Conservation (phyloP, 2,888 invertebrate species). For the Brachypalpus laphriformis region DNA sequence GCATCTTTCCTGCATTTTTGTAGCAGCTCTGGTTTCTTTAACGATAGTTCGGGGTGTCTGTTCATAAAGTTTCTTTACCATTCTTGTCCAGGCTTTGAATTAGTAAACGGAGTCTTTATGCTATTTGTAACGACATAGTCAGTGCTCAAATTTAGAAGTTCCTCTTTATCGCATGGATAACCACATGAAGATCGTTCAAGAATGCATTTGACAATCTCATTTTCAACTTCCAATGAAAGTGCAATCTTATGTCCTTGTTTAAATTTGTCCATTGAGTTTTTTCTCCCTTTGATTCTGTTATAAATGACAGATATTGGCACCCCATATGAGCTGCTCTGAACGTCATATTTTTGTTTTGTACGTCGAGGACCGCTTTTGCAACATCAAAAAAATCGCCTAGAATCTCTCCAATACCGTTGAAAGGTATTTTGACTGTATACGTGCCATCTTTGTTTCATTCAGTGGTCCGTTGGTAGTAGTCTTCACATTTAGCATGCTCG, state of each 20-base stretch:
- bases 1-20: conserved; percentile 22
- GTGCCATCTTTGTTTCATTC: too few relatives aligned
- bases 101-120: conserved; percentile 7
- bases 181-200: not conserved
- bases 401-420: too few relatives aligned
- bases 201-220: conserved; percentile 14
- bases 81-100: conserved; percentile 29
- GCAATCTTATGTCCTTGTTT: conserved; percentile 16
- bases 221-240: conserved; percentile 17
- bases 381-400: not conserved
- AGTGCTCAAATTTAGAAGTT: not conserved
- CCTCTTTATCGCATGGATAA: conserved; percentile 1
- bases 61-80: conserved; percentile 18
- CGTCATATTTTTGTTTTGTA: conserved; percentile 20
- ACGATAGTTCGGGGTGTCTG: conserved; percentile 5
- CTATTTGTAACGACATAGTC: not conserved
- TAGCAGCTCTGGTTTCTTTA: too few relatives aligned
- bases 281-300: conserved; percentile 14
- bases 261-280: conserved; percentile 23
- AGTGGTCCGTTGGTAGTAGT: too few relatives aligned
- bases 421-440: not conserved
- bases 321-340: conserved; percentile 16
- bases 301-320: conserved; percentile 18
- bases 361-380: not conserved
- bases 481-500: too few relatives aligned